Evolutionary conservation across 2,888 invertebrate species (phyloP), one percentile per base, ranked within the genome.

Genomic region (Dimorphilus gyrociliatus): DNA sequence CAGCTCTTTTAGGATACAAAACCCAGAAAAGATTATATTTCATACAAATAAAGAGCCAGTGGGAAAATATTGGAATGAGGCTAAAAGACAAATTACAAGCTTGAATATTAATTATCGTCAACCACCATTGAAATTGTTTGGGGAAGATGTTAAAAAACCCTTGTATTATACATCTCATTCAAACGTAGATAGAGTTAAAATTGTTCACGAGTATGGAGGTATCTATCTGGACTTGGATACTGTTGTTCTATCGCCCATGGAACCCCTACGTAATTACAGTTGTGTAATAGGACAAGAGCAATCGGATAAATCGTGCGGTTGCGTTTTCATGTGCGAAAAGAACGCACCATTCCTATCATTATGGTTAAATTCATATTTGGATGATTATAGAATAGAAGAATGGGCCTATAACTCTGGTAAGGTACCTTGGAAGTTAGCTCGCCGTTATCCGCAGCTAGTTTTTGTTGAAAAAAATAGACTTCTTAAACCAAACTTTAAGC

Each of bases 381-480:
- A 44, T 17, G 45, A 45, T 25, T 45, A 45, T 33, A 30, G 38
- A 23, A 38, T 44, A 12, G 35, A 38, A 7, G 44, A 43, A 21
- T 45, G 45, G 45, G 43, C 45, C 1, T 45, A 45, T 26, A 45
- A 45, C 34, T 45, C 39, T 5, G 45, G 45, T 3, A 29, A 39
- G 35, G 44, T 45, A 4, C 45, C 45, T 6, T 41, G 33, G 27
- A 42, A 45, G 14, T 30, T 45, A 7, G 37, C 44, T n/a, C 19
- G 25, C 3, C 32, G 45, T 7, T 45, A 19, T 29, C 45, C 45
- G 7, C 36, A 41, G 15, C 33, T 45, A n/a, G 39, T 45, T 12
- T 33, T 42, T 32, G 29, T 45, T 23, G 42, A 44, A 16, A 25
- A 37, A 19, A 27, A 28, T 6, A 31, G 30, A 15, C 29, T 45